Evolutionary conservation across 2,113 vertebrate genomes (phyloP).

Genomic region (Buteo buteo): DNA sequence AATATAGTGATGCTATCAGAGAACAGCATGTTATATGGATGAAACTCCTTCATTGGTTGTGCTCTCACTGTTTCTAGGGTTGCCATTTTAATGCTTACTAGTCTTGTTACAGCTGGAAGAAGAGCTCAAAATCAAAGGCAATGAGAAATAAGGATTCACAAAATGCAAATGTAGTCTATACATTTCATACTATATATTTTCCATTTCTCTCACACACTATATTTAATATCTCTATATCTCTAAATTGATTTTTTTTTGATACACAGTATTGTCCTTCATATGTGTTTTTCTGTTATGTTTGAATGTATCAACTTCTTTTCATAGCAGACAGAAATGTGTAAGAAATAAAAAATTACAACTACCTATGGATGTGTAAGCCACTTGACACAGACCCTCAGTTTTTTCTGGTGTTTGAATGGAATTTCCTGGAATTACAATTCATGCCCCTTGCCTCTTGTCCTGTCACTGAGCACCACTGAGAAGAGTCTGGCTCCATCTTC

Average conservation of each 20-base stretch:
- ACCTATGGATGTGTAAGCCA: background rate
- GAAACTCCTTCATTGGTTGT: background rate
- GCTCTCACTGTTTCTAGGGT: background rate
- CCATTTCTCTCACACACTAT: background rate
- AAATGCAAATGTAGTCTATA: background rate
- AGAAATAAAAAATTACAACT: background rate
- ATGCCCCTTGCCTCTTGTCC: background rate
- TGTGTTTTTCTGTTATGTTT: background rate
- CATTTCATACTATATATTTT: background rate
- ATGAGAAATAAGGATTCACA: background rate
- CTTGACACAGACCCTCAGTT: fast-evolving
- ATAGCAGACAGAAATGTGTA: background rate
- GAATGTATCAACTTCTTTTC: background rate
- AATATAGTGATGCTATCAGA: background rate
- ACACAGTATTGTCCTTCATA: background rate
- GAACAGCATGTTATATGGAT: background rate
- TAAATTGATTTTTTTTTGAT: background rate
- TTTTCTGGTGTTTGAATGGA: background rate
- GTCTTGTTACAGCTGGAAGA: background rate
- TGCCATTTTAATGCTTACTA: background rate
- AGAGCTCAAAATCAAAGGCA: background rate
- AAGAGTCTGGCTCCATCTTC: background rate
- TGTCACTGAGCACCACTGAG: background rate
- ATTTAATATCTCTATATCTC: background rate
- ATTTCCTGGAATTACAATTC: background rate